phyloP scores from a whole-genome alignment of 2,797 vertebrate species.

The Sebastiscus albofasciatus region DNA sequence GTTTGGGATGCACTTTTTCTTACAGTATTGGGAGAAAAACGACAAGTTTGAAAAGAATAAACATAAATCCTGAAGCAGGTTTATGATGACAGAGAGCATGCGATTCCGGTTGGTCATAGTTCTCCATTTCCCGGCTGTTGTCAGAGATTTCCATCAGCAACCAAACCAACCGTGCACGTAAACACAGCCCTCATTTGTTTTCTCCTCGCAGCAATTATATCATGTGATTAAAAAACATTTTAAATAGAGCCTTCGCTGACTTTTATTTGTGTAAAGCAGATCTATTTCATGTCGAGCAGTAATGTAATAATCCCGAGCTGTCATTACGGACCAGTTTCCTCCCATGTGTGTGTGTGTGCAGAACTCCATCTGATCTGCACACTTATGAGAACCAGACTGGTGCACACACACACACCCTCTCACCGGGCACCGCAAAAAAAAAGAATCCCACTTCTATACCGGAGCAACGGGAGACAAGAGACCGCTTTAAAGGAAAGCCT shows the following conservation, averaged over 20 bases:
- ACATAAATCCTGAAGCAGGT: conserved; percentile 67
- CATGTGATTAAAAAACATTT: conserved; percentile 86
- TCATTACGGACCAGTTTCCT: conserved; percentile 81
- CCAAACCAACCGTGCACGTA: conserved; percentile 80
- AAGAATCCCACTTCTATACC: conserved; percentile 38
- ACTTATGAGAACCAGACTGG: conserved; percentile 84
- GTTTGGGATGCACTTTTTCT: conserved; percentile 46
- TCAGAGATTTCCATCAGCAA: conserved; percentile 80
- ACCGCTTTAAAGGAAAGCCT: conserved; percentile 73
- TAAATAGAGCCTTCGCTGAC: conserved; percentile 80
- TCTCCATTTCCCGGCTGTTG: conserved; percentile 81
- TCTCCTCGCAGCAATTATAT: conserved; percentile 82
- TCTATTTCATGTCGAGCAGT: conserved; percentile 86
- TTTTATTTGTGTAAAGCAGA: conserved; percentile 86
- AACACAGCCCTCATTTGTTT: conserved; percentile 86
- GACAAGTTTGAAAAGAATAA: conserved; percentile 61
- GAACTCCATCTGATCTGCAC: conserved; percentile 79
- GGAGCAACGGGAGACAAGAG: conserved; percentile 66
- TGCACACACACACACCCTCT: conserved; percentile 50
- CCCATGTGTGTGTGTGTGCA: conserved; percentile 44
- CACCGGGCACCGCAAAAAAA: conserved; percentile 45
- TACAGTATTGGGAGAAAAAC: conserved; percentile 46
- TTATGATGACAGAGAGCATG: conserved; percentile 79
- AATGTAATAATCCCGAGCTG: conserved; percentile 88
- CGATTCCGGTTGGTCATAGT: conserved; percentile 81